These are phyloP conservation scores for Cyclopterus lumpus DNA, from an alignment of 2,797 vertebrate genomes.

Conservation along the genomic window DNA sequence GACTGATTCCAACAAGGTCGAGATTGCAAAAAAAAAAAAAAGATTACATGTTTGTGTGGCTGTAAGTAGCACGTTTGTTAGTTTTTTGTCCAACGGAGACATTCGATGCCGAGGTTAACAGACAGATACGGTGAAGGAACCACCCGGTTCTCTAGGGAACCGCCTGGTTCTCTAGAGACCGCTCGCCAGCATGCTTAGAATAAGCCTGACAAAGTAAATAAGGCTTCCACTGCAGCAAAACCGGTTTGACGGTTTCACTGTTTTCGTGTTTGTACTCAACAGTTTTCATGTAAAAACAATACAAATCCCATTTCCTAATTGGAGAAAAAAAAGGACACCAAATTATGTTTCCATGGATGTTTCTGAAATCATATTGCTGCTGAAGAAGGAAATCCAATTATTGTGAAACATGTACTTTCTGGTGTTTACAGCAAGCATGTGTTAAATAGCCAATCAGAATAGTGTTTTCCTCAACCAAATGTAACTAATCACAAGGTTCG, in stretches of 20 bases:
- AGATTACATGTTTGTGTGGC: conserved; percentile 3
- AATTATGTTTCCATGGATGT: not conserved
- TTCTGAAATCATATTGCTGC: not conserved
- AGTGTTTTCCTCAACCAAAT: not conserved
- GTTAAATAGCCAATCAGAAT: not conserved
- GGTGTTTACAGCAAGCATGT: not conserved
- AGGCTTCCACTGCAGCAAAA: not conserved
- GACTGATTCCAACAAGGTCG: conserved; percentile 42
- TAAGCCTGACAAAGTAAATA: not conserved
- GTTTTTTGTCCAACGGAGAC: conserved; percentile 41
- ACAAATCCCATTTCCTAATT: not conserved
- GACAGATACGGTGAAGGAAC: conserved; percentile 14
- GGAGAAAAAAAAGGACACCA: not conserved
- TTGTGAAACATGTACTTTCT: not conserved
- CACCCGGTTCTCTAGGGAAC: not conserved
- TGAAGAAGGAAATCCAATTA: conserved; percentile 3
- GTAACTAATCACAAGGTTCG: not conserved
- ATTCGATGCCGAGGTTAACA: conserved; percentile 50
- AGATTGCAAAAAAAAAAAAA: conserved; percentile 28
- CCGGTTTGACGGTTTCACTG: not conserved
- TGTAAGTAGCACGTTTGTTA: not conserved
- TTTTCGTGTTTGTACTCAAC: not conserved
- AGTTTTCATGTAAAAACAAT: no score
- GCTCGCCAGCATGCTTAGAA: not conserved
- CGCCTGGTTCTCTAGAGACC: not conserved